A percentile compares a stretch with the other conserved stretches of the same genome.
Conservation (phyloP, 2,113 vertebrate genomes). For the Grallaria varia region DNA sequence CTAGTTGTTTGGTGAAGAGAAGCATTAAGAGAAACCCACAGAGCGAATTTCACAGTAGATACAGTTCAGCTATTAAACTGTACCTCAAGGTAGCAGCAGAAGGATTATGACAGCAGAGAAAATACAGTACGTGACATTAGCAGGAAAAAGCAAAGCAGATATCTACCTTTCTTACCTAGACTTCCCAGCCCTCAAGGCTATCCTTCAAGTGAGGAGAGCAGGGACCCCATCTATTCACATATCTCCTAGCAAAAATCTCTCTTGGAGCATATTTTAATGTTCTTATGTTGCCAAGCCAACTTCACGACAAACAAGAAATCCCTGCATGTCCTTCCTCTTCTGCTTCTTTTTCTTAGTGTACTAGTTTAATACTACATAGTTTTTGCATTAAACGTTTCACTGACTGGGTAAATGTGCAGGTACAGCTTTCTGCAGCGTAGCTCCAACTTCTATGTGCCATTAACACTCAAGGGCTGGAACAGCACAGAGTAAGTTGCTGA, state of each 20-base stretch:
- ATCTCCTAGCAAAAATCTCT: neutral
- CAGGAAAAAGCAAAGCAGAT: neutral
- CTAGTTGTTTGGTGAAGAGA: fast-evolving
- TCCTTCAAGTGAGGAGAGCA: neutral
- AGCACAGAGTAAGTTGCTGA: neutral
- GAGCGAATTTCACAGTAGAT: neutral
- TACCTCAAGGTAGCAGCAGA: neutral
- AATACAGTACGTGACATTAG: neutral
- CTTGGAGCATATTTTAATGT: neutral
- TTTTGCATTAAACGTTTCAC: neutral
- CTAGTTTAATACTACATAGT: neutral
- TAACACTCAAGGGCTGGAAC: neutral
- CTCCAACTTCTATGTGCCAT: neutral
- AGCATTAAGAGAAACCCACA: neutral
- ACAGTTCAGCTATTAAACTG: neutral
- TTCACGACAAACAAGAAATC: neutral
- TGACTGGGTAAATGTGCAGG: neutral
- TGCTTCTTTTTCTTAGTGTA: neutral
- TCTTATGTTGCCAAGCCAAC: neutral
- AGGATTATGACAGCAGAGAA: neutral
- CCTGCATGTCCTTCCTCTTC: neutral
- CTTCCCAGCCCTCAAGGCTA: neutral
- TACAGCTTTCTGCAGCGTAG: neutral
- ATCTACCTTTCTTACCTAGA: neutral
- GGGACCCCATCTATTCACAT: neutral